phyloP scores from a whole-genome alignment of 2,113 vertebrate species.

The Melanocharis versteri region DNA sequence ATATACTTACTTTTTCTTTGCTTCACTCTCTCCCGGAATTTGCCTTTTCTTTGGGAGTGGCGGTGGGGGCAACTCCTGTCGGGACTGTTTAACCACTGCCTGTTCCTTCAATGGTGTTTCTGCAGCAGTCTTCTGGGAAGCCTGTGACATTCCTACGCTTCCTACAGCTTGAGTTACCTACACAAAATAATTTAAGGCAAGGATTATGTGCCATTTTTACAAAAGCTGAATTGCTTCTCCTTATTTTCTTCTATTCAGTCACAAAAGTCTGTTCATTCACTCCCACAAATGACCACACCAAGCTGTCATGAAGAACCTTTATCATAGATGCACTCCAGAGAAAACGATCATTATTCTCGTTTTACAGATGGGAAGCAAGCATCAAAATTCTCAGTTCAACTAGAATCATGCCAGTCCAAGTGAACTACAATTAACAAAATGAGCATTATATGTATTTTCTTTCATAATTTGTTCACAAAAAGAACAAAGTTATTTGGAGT shows the following conservation, averaged over 20 bases:
- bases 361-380: background rate
- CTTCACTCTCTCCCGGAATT: slow-evolving; percentile 79
- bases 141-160: slow-evolving; percentile 76
- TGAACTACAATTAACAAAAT: background rate
- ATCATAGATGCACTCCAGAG: background rate
- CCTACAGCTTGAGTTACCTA: slow-evolving; percentile 89
- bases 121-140: slow-evolving; percentile 71
- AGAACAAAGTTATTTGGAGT: background rate
- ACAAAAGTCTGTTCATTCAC: background rate
- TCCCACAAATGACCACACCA: background rate
- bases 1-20: slow-evolving; percentile 81
- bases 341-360: background rate
- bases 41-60: slow-evolving; percentile 88
- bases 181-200: background rate
- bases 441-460: background rate
- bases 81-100: slow-evolving; percentile 35
- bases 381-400: background rate
- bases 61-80: slow-evolving; percentile 76
- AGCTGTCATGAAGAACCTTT: background rate
- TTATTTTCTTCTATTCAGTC: background rate
- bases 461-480: background rate
- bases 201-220: background rate
- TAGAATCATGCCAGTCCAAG: background rate
- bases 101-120: slow-evolving; percentile 69
- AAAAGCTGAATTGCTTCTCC: background rate